Evolutionary conservation across 2,797 vertebrate species (phyloP).

Genomic region (Galago senegalensis): DNA sequence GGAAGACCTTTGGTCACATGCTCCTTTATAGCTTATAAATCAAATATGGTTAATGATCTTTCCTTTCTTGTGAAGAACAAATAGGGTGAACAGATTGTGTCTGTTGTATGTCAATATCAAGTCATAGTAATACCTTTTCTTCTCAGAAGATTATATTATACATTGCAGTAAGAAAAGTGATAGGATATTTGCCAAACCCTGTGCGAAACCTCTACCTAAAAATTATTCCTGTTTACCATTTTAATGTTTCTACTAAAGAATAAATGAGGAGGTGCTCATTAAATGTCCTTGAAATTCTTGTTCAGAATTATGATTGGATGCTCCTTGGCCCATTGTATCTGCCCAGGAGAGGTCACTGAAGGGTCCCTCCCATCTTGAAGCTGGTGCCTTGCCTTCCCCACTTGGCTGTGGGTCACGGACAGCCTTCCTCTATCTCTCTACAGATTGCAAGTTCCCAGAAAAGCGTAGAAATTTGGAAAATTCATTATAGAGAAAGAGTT

Average conservation of each 20-base stretch:
- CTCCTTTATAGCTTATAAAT: not conserved
- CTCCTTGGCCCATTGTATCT: not conserved
- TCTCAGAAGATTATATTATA: slow-evolving; percentile 25
- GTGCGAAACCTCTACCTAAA: not conserved
- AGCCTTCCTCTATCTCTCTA: not conserved
- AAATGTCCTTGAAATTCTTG: not conserved
- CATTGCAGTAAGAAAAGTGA: slow-evolving; percentile 23
- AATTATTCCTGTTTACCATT: not conserved
- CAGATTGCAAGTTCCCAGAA: not conserved
- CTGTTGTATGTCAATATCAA: not conserved
- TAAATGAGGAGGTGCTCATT: not conserved
- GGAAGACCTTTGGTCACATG: not conserved
- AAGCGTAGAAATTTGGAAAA: slow-evolving; percentile 20
- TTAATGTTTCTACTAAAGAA: slow-evolving; percentile 32
- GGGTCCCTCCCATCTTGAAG: not conserved
- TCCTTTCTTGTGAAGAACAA: slow-evolving; percentile 4
- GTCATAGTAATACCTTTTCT: not conserved
- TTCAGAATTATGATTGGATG: not conserved
- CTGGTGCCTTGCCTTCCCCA: not conserved
- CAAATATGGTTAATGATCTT: slow-evolving; percentile 10
- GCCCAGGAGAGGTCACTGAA: not conserved
- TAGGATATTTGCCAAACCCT: not conserved
- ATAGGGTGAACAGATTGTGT: not conserved
- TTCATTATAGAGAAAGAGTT: not conserved
- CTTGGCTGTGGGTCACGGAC: no score